Percentiles rank a stretch among this genome's conserved stretches.
Conservation (phyloP, 2,888 invertebrate species). For the Lithophane semibrunnea region DNA sequence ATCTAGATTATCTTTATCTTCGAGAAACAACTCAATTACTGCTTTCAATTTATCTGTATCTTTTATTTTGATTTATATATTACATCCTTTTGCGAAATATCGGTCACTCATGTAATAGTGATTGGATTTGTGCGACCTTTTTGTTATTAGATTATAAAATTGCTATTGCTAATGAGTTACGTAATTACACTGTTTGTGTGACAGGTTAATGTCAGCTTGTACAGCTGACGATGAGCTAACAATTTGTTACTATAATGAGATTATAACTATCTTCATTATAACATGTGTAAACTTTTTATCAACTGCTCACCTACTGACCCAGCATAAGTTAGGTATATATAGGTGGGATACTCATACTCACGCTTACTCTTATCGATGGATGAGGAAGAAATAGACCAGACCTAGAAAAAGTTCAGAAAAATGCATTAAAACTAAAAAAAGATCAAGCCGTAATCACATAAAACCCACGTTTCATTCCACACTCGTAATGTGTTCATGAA, state of each 20-base stretch:
- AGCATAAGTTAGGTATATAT: background rate
- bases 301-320: conserved; percentile 25
- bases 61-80: conserved; percentile 13
- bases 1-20: conserved; percentile 44
- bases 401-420: background rate
- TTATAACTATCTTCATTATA: conserved; percentile 22
- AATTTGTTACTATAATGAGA: conserved; percentile 29
- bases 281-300: conserved; percentile 5
- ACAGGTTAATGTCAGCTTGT: conserved; percentile 35
- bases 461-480: conserved; percentile 1
- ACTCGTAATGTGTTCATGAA: conserved; percentile 58
- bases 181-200: conserved; percentile 25
- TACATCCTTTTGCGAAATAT: conserved; percentile 36
- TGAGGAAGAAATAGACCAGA: background rate
- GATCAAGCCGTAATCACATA: background rate
- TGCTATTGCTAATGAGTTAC: conserved; percentile 50
- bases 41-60: conserved; percentile 22
- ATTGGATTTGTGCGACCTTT: conserved; percentile 34
- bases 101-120: conserved; percentile 22
- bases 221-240: background rate
- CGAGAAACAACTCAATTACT: conserved; percentile 15
- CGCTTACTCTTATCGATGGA: background rate
- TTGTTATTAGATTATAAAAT: conserved; percentile 29
- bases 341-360: background rate
- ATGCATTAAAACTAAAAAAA: background rate